Evolutionary conservation across 2,113 vertebrate species (phyloP).

Genomic region (Crotalus tigris): DNA sequence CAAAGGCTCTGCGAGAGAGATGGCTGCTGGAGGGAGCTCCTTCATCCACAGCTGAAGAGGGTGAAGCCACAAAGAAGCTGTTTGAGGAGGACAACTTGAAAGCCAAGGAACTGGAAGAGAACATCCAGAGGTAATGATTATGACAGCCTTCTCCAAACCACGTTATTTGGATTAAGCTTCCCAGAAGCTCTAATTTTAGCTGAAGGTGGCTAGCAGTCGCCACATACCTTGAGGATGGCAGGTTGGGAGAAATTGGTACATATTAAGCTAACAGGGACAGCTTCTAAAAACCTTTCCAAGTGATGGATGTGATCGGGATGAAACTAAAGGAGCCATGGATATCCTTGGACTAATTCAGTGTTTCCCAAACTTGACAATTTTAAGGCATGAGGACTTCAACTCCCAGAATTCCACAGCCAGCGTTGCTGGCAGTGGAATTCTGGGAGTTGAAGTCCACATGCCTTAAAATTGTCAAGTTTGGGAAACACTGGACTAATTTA

Average conservation of each 20-base stretch:
- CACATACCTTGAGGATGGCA: background rate
- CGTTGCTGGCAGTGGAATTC: no score
- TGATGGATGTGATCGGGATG: background rate
- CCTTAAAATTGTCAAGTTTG: no score
- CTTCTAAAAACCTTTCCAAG: background rate
- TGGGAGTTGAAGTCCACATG: no score
- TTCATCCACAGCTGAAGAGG: conserved; percentile 76
- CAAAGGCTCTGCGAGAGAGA: conserved; percentile 87
- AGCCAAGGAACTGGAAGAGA: conserved; percentile 81
- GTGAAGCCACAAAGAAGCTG: conserved; percentile 78
- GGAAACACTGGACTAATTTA: background rate
- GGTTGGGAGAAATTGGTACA: background rate
- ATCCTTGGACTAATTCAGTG: background rate
- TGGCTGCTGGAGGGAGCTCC: conserved; percentile 93
- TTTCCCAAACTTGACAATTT: no score
- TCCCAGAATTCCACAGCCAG: no score
- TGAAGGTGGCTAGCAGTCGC: background rate
- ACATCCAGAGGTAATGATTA: conserved; percentile 79
- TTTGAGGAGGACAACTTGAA: conserved; percentile 84
- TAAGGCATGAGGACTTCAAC: no score
- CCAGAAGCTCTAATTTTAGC: background rate
- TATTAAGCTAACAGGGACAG: background rate
- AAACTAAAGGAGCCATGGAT: background rate
- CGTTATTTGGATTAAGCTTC: background rate
- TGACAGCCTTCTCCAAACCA: background rate